A percentile compares a stretch with the other conserved stretches of the same genome.
Evolutionary conservation across 2,113 vertebrate species (phyloP).

Genomic region (Hypanus sabinus): DNA sequence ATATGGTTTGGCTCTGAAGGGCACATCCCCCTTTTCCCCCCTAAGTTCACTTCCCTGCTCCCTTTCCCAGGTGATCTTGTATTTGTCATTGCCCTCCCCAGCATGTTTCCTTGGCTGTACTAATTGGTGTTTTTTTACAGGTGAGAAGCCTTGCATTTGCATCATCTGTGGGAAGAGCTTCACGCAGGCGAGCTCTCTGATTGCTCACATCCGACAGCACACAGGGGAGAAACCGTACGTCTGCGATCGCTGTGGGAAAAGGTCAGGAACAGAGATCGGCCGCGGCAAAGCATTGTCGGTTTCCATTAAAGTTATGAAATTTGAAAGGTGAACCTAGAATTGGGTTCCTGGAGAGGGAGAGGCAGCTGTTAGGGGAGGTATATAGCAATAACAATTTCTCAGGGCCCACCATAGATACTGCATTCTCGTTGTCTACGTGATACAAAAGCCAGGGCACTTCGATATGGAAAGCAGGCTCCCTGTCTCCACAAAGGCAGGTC

Average conservation of each 20-base stretch:
- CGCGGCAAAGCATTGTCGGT: not conserved
- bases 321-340: not conserved
- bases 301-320: not conserved
- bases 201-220: conserved; percentile 93
- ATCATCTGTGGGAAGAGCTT: conserved; percentile 90
- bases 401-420: too few species aligned
- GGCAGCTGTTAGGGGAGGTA: not conserved
- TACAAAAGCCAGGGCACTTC: too few species aligned
- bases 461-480: too few species aligned
- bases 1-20: too few species aligned
- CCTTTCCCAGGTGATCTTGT: fast-evolving
- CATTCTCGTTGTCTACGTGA: too few species aligned
- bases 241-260: conserved; percentile 94
- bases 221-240: conserved; percentile 96
- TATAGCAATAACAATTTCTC: too few species aligned
- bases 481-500: too few species aligned
- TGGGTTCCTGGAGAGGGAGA: not conserved
- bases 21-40: too few species aligned
- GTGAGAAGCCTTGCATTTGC: conserved; percentile 94
- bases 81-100: not conserved
- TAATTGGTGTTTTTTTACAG: conserved; percentile 50
- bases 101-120: conserved; percentile 12
- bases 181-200: conserved; percentile 94
- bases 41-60: fast-evolving
- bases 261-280: conserved; percentile 55